Percentiles rank a stretch among this genome's conserved stretches.
These are phyloP conservation scores for Nomada ferruginata DNA, from an alignment of 2,888 invertebrate species.

Conservation along the genomic window DNA sequence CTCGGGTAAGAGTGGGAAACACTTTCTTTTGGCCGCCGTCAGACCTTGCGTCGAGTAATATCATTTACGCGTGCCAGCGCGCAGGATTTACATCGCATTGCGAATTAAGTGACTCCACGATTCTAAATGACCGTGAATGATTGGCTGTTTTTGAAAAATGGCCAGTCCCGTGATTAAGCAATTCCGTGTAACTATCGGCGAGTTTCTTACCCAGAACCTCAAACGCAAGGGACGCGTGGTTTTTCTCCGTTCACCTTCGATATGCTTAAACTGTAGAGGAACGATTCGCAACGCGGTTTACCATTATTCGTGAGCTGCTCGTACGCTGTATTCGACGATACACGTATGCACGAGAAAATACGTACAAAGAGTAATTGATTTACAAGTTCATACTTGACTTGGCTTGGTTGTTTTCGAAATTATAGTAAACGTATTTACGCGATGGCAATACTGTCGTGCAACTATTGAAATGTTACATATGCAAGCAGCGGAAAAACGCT, in stretches of 20 bases:
- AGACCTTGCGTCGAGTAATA: slow-evolving; percentile 31
- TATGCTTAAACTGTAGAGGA: not conserved
- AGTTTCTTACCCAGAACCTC: slow-evolving; percentile 10
- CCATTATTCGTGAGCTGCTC: not conserved
- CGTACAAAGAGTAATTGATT: too few relatives aligned
- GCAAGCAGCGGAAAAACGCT: too few relatives aligned
- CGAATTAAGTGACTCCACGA: slow-evolving; percentile 27
- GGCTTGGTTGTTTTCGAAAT: too few relatives aligned
- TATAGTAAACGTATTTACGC: too few relatives aligned
- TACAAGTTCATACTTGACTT: too few relatives aligned
- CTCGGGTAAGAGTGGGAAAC: not conserved
- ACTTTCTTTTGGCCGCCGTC: slow-evolving; percentile 28
- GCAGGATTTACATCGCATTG: slow-evolving; percentile 2
- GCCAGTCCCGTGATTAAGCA: slow-evolving; percentile 28
- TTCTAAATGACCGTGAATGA: slow-evolving; percentile 45
- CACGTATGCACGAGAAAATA: too few relatives aligned
- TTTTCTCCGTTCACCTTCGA: not conserved
- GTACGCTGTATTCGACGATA: too few relatives aligned
- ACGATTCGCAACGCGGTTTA: not conserved
- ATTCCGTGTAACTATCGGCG: not conserved
- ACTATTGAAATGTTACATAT: not conserved
- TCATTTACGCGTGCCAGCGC: not conserved
- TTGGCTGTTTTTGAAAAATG: slow-evolving; percentile 13
- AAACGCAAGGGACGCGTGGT: not conserved
- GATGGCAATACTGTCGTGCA: too few relatives aligned